Evolutionary conservation across 2,113 vertebrate genomes (phyloP), one percentile per base, ranked within the genome.

Genomic region (Gallinago media): DNA sequence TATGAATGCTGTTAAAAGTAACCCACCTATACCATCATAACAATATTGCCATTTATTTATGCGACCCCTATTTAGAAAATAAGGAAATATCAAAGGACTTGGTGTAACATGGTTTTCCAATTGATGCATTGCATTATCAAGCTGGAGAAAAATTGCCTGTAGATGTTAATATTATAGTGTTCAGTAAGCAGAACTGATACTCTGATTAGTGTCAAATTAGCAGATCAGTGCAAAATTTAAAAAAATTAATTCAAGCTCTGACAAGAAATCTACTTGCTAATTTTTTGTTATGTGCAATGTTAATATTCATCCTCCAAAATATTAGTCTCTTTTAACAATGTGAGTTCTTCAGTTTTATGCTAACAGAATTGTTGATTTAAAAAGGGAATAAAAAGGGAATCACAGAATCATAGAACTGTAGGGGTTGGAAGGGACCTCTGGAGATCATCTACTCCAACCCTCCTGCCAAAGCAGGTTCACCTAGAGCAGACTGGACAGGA

Each of bases 121-220:
- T 29, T 55, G 44, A 91, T 82, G 25, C 15, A 73, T n/a, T 82
- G 65, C 47, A 52, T 76, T 87, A 78, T 42, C 62, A 81, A 62
- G 44, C 58, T 85, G 73, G 52, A 65, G 66, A 75, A 88, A 78
- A 78, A 66, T 59, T 87, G 52, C 27, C 65, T 77, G 32, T 74
- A 59, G 61, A 50, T 61, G 29, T 65, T 78, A 71, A 70, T 78
- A 85, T 87, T 76, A 29, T n/a, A 58, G 36, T 38, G 10, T 61
- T 89, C 58, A 56, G 25, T 72, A 76, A 75, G 66, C 62, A 68
- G 87, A 95, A 89, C 32, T 8, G 4, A 54, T 88, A 83, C 15
- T 88, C 50, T 54, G 67, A 29, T 93, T 79, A 62, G 36, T 79
- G 95, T 93, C 74, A 68, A 93, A 87, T 75, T 54, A 89, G 40